phyloP scores from a whole-genome alignment of 2,797 vertebrate species.

The Semaprochilodus insignis region DNA sequence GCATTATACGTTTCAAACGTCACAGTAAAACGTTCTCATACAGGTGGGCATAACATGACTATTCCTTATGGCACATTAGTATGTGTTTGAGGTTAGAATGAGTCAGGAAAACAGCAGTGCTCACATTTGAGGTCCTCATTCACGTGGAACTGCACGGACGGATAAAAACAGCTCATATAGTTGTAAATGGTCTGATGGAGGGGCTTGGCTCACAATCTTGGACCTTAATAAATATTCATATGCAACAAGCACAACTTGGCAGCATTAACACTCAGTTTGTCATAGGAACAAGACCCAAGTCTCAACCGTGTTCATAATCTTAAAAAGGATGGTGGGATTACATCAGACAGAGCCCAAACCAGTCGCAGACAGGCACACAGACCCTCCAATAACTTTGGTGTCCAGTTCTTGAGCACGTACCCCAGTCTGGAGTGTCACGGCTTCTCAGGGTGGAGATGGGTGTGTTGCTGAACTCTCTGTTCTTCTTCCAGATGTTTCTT shows the following conservation, averaged over 20 bases:
- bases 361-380: slow-evolving; percentile 48
- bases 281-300: not conserved
- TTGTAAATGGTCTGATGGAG: not conserved
- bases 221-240: not conserved
- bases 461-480: slow-evolving; percentile 74
- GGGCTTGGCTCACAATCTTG: not conserved
- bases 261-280: not conserved
- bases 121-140: not conserved
- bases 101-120: not conserved
- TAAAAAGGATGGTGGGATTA: not conserved
- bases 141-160: not conserved
- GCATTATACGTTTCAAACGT: not conserved
- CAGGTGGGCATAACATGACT: not conserved
- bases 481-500: slow-evolving; percentile 82
- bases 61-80: not conserved
- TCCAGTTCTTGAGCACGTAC: slow-evolving; percentile 53
- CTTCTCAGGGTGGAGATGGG: slow-evolving; percentile 71
- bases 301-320: not conserved
- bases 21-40: not conserved
- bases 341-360: not conserved
- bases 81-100: no score
- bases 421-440: slow-evolving; percentile 69
- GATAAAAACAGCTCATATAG: not conserved
- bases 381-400: slow-evolving; percentile 56
- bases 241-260: not conserved